Base-by-base conservation (phyloP, 2,113 vertebrate genomes). In the Anseranas semipalmata region DNA sequence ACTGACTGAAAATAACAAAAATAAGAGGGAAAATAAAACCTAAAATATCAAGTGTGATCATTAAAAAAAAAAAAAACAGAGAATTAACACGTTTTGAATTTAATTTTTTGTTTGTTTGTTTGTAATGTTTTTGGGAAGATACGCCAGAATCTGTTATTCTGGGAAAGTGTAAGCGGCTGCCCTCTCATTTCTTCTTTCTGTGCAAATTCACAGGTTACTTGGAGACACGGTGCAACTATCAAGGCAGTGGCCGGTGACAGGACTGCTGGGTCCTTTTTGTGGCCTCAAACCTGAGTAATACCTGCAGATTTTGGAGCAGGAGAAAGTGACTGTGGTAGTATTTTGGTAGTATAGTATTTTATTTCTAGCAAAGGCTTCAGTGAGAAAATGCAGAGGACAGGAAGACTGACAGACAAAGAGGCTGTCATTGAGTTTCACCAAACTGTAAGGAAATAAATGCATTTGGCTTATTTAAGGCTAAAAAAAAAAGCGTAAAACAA, bases 101-200 rank as follows among this genome's bases (percentile, higher is more conserved):
- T 79, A 35, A 6, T 50, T 93, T 78, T 83, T 83, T 71, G 62
- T 88, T 94, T 87, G 85, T 75, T 46, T 48, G 3, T 19, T 59
- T 73, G 58, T 65, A 39, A 32, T 65, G 7, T 10, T 85, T 68
- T 53, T 41, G 35, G 32, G n/a, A 79, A 83, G 62, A 78, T 15
- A 48, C 3, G 2, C 24, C 33, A 58, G 52, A 41, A 87, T 32
- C 1, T 5, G 50, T 66, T 70, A 0, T 0, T 60, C 19, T 78
- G 32, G 55, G 20, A 39, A 62, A 53, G 12, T 2, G 7, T 21
- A 32, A 85, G 45, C 12, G 74, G 35, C 39, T 82, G 55, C 12
- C 50, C 16, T 58, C 60, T 62, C 21, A 16, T 43, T 74, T 71
- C 58, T 77, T 91, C 22, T 50, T 6, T 63, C 71, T 0, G 3